Evolutionary conservation across 2,113 vertebrate species (phyloP).

Genomic region (Phalacrocorax pelagicus): DNA sequence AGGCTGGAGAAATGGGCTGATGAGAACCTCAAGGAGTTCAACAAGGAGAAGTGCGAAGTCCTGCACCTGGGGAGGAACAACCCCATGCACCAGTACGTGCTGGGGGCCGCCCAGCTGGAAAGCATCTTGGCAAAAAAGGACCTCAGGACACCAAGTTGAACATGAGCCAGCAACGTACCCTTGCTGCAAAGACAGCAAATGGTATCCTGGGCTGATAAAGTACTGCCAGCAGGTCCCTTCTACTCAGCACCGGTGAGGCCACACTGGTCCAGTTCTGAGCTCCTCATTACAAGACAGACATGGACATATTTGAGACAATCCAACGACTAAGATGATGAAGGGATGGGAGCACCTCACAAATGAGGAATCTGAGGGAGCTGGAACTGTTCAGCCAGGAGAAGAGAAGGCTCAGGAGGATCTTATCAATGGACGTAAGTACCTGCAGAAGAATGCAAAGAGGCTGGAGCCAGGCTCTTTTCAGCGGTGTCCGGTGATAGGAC

Average conservation of each 20-base stretch:
- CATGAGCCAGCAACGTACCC: not conserved
- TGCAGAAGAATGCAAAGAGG: not conserved
- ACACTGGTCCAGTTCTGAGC: not conserved
- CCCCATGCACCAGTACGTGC: not conserved
- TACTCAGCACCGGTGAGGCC: not conserved
- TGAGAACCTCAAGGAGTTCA: not conserved
- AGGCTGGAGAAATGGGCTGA: not conserved
- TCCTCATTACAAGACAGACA: not conserved
- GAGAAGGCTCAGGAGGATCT: not conserved
- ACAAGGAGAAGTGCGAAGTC: not conserved
- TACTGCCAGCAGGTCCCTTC: not conserved
- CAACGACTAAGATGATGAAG: not conserved
- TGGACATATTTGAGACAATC: not conserved
- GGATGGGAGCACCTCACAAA: not conserved
- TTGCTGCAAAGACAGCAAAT: accelerated
- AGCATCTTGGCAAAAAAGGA: not conserved
- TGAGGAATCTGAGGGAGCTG: not conserved
- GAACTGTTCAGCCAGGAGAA: not conserved
- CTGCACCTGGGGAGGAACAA: not conserved
- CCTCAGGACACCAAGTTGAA: not conserved
- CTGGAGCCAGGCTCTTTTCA: not conserved
- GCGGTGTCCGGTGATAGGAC: not conserved
- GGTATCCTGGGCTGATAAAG: not conserved
- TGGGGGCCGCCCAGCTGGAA: not conserved
- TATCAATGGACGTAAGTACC: not conserved